Evolutionary conservation across 2,113 vertebrate species (phyloP).

Genomic region (Cochlearius cochlearius): DNA sequence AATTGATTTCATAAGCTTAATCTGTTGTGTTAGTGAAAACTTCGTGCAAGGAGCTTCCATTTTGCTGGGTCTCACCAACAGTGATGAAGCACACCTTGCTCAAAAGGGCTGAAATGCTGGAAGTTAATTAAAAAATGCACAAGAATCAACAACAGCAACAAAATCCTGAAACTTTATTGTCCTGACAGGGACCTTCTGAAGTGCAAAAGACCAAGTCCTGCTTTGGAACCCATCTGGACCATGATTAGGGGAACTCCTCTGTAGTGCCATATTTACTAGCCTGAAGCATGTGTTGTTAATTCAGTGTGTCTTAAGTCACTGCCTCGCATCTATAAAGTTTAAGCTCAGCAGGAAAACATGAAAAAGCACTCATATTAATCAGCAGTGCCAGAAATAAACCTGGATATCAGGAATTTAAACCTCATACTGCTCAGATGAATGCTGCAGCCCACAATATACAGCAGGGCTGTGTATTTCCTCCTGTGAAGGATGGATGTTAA

Average conservation of each 20-base stretch:
- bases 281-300: constrained; percentile 28
- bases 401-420: constrained; percentile 40
- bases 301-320: not conserved
- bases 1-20: constrained; percentile 60
- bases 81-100: not conserved
- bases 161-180: not conserved
- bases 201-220: not conserved
- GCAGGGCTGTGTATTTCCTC: constrained; percentile 6
- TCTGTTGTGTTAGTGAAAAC: constrained; percentile 38
- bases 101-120: constrained; percentile 13
- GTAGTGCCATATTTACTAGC: constrained; percentile 20
- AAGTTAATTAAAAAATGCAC: not conserved
- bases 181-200: constrained; percentile 30
- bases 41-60: constrained; percentile 50
- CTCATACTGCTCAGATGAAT: constrained; percentile 39
- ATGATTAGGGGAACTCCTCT: not conserved
- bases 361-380: constrained; percentile 42
- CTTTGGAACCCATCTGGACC: not conserved
- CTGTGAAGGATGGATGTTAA: not conserved
- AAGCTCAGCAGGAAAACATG: constrained; percentile 25
- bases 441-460: constrained; percentile 22
- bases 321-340: constrained; percentile 5
- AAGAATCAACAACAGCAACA: not conserved
- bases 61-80: constrained; percentile 7
- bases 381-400: constrained; percentile 21